These are phyloP conservation scores for Drosophila pallidifrons DNA, from an alignment of 1,140 invertebrate genomes.

Conservation along the genomic window DNA sequence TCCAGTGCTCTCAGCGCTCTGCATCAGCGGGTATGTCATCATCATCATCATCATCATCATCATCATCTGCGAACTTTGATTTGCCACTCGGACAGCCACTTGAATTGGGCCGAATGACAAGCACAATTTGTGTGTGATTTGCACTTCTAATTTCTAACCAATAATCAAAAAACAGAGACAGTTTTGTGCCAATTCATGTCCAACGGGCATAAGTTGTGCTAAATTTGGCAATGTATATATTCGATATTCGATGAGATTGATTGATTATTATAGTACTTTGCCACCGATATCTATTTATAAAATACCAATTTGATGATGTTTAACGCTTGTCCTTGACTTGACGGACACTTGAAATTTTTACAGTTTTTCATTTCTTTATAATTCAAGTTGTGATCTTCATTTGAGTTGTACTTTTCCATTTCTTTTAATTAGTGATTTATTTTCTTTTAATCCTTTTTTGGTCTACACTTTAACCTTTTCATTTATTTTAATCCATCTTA, in stretches of 20 bases:
- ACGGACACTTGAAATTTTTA: no score
- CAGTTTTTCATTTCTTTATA: no score
- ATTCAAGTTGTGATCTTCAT: no score
- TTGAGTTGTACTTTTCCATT: no score
- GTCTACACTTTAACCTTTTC: no score
- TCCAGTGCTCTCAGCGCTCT: conserved; percentile 93
- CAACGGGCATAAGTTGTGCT: conserved; percentile 31
- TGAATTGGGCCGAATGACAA: conserved; percentile 62
- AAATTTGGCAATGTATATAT: conserved; percentile 45
- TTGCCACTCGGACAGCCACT: not conserved
- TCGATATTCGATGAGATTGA: conserved; percentile 10
- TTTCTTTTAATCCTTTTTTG: no score
- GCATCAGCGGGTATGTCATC: conserved; percentile 91
- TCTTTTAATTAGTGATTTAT: no score
- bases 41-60: not conserved
- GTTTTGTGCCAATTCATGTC: conserved; percentile 43
- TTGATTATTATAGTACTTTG: conserved; percentile 28
- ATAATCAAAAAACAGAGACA: conserved; percentile 4
- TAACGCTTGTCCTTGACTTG: conserved; percentile 41
- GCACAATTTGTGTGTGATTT: conserved; percentile 47
- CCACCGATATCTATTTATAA: conserved; percentile 13
- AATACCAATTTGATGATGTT: not conserved
- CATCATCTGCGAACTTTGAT: not conserved
- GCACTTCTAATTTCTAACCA: conserved; percentile 20
- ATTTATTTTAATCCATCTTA: no score